A percentile compares a stretch with the other conserved stretches of the same genome.
These are phyloP conservation scores for Myotis brandtii DNA, from an alignment of 2,113 vertebrate genomes.

Conservation along the genomic window DNA sequence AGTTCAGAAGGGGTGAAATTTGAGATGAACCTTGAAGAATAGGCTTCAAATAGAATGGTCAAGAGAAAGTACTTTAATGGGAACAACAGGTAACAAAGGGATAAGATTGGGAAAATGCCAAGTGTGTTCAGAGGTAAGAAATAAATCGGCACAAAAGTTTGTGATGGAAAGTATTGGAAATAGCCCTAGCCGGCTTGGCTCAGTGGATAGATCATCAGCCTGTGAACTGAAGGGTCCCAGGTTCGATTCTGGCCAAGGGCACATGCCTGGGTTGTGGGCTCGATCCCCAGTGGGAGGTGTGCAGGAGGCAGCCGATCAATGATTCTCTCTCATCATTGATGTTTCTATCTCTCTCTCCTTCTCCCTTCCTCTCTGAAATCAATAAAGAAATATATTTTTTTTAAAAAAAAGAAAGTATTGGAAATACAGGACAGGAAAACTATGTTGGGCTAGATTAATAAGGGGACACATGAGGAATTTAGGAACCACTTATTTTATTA, in stretches of 20 bases:
- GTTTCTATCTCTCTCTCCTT: too few relatives aligned
- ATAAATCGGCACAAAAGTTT: neutral
- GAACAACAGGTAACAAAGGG: neutral
- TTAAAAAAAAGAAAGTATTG: neutral
- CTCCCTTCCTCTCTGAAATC: too few relatives aligned
- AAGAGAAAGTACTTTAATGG: neutral
- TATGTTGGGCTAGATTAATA: neutral
- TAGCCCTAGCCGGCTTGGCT: too few relatives aligned
- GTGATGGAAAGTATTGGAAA: neutral
- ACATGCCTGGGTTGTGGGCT: too few relatives aligned
- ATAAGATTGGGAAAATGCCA: neutral
- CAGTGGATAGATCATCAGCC: too few relatives aligned
- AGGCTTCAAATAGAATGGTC: neutral
- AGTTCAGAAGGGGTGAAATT: conserved; percentile 7
- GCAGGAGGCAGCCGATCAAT: too few relatives aligned
- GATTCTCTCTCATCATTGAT: too few relatives aligned
- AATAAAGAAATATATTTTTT: too few relatives aligned
- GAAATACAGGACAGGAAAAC: neutral
- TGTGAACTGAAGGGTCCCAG: too few relatives aligned
- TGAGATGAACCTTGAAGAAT: conserved; percentile 25
- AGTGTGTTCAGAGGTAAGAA: neutral
- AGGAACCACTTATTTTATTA: neutral
- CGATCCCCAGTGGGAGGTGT: too few relatives aligned
- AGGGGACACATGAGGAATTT: neutral
- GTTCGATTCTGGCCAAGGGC: too few relatives aligned